Percentiles rank a stretch among this genome's conserved stretches.
These are phyloP conservation scores for Drosophila pandora DNA, from an alignment of 1,140 invertebrate genomes.

Conservation along the genomic window DNA sequence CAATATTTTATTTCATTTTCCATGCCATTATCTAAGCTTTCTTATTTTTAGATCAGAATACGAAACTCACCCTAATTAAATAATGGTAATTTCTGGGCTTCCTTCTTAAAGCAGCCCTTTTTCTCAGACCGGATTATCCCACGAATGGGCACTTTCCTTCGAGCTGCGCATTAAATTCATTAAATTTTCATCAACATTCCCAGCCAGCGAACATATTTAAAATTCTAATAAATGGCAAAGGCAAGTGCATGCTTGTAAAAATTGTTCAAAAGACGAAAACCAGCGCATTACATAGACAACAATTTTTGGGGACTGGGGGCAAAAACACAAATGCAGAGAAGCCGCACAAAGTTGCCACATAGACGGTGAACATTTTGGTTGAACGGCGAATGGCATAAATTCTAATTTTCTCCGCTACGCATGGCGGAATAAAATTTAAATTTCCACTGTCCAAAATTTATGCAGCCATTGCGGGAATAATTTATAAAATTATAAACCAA, in stretches of 20 bases:
- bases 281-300: conserved; percentile 68
- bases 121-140: conserved; percentile 4
- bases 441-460: conserved; percentile 55
- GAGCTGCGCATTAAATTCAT: conserved; percentile 70
- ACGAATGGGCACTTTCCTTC: conserved; percentile 26
- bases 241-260: conserved; percentile 58
- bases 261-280: conserved; percentile 56
- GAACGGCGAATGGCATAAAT: conserved; percentile 53
- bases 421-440: conserved; percentile 51
- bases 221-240: conserved; percentile 69
- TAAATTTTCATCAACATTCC: conserved; percentile 74
- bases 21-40: background rate
- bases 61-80: conserved; percentile 32
- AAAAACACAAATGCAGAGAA: conserved; percentile 28
- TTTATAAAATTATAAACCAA: conserved; percentile 73
- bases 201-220: conserved; percentile 64
- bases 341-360: conserved; percentile 48
- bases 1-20: conserved; percentile 6
- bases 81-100: conserved; percentile 18
- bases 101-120: conserved; percentile 33
- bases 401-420: conserved; percentile 44
- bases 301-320: conserved; percentile 51
- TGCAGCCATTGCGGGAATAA: conserved; percentile 52
- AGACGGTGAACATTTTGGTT: conserved; percentile 11
- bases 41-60: conserved; percentile 32